Conservation (phyloP, 2,113 vertebrate genomes). For the Arvicanthis niloticus region DNA sequence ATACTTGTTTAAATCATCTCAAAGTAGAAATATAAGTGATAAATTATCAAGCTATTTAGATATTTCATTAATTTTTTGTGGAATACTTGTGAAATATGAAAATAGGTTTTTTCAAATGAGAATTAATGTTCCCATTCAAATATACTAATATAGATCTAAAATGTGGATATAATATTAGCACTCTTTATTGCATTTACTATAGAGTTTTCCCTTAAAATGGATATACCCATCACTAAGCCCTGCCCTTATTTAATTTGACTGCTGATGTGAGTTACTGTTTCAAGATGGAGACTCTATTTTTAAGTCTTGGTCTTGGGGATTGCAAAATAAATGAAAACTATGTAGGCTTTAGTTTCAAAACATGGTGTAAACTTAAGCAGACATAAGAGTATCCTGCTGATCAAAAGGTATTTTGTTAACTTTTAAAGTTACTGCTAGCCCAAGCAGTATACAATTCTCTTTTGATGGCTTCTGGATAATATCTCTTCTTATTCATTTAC, state of each 20-base stretch:
- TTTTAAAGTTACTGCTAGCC: background rate
- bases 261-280: background rate
- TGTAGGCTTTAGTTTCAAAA: background rate
- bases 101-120: background rate
- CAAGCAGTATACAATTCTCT: background rate
- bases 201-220: background rate
- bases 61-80: background rate
- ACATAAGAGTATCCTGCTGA: background rate
- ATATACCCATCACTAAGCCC: background rate
- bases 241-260: background rate
- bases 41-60: background rate
- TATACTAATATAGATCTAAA: background rate
- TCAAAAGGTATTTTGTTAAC: background rate
- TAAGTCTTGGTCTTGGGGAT: background rate
- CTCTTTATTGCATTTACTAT: background rate
- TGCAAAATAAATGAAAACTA: background rate
- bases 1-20: background rate
- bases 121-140: background rate
- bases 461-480: background rate
- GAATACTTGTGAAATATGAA: background rate
- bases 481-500: constrained; percentile 16
- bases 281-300: background rate
- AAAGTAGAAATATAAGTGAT: background rate
- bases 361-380: background rate
- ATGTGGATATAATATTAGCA: background rate